Evolutionary conservation across 2,888 invertebrate genomes (phyloP), one percentile per base, ranked within the genome.

Genomic region (Ditylenchus weischeri): DNA sequence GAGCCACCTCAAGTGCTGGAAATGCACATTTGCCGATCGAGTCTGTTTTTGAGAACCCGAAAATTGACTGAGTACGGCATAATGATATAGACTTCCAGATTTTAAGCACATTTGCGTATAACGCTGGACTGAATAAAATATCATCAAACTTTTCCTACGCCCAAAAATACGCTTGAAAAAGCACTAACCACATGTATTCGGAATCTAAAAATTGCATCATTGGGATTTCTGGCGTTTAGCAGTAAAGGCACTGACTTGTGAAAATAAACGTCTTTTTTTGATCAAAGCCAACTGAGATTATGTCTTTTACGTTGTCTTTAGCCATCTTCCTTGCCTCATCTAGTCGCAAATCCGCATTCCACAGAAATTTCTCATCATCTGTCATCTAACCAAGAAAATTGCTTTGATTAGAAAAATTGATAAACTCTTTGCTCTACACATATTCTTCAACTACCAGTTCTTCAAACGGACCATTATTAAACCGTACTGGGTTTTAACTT

Each of bases 51-150:
- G 90, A 90, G 83, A 99, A 96, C 0, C 98, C 98, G 84, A 99
- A 99, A 74, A 98, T 96, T 6, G 93, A 93, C 84, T 93, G 93
- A 2, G 92, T 93, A 86, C 98, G 96, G 85, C 96, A 98, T 83
- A 90, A 93, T 0, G 95, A 98, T 19, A 98, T 93, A 80, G 90
- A 90, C 84, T 90, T 93, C 85, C 94, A 93, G 81, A 98, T 90
- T 75, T 90, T 87, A 35, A 91, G 88, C 87, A 98, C 90, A 83
- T 93, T 96, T 43, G 43, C 79, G 89, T 90, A 84, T 95, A 96
- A 85, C 95, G 43, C 43, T 6, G 43, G 43, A 43, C 43, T 43
- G 15, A 43, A 43, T 10, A 43, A 43, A 6, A 38, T 6, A 43
- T 13, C 15, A 2, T 13, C 43, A 43, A 43, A 43, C 8, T 10